Evolutionary conservation across 2,113 vertebrate genomes (phyloP), one percentile per base, ranked within the genome.

Genomic region (Xerus inauris): DNA sequence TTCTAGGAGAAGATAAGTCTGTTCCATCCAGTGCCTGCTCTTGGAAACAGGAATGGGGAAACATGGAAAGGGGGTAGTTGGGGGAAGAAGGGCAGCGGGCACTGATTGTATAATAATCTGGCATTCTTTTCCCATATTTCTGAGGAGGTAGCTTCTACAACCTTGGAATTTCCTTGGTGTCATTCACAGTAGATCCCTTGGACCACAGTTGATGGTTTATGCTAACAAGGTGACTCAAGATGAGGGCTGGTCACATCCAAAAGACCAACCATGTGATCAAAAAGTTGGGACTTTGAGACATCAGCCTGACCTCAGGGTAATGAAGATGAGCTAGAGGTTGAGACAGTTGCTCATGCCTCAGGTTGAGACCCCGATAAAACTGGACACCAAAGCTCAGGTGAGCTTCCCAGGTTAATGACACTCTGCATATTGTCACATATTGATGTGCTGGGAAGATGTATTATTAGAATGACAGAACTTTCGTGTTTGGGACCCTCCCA

Each of bases 61-160:
- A 1, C n/a, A 19, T 3, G 1, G 14, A 19, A 11, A 40, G 51
- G 20, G 54, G 12, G 26, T 1, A 8, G 40, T 3, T 0, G 1
- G 16, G 30, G 38, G 38, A 42, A 42, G 72, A 64, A n/a, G 49
- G 62, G 35, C 19, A 28, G 22, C 13, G 51, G 40, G 40, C 30
- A 4, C 42, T n/a, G n/a, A 16, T 22, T 26, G 30, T 12, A 3
- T 5, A 24, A 40, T 67, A 65, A 40, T 32, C 5, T n/a, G 28
- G n/a, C 6, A 54, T 73, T 85, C 75, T 45, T 81, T 16, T 10
- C 9, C 59, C 47, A 35, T 45, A 4, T n/a, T 13, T 72, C 65
- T 59, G 30, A 24, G 24, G 16, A 83, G 54, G 54, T 19, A 30
- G 45, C 32, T 65, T 30, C 64, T 72, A 32, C 40, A 38, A 35